Base-by-base conservation (phyloP, 2,888 invertebrate species). In the Calameuta idolon region DNA sequence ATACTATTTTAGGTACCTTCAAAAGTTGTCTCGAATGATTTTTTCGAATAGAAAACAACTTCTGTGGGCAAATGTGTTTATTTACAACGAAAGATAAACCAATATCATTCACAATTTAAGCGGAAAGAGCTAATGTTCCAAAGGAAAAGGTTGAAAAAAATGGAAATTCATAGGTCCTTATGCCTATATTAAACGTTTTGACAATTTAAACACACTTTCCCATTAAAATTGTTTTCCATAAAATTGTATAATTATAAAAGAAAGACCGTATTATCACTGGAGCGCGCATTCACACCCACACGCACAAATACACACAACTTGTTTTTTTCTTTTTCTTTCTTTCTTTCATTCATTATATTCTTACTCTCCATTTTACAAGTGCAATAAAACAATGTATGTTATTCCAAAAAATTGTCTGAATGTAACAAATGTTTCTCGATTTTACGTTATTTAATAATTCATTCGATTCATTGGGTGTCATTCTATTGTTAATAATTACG, bases 1-100 rank as follows among this genome's bases (percentile, higher is more conserved):
- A 75, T 35, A 37, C 15, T 75, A 40, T 12, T 34, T 34, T 71
- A 71, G 75, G 35, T 78, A 68, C 35, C 68, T 73, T 73, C 76
- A 34, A 68, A 73, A 33, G 31, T 33, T 34, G 23, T 55, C 23
- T 55, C 23, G 55, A 55, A 23, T 55, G 2, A 55, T 55, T 9
- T 55, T 23, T 55, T 55, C 23, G 0, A 55, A 55, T 23, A 23
- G 55, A 23, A 55, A 55, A 23, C 23, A 55, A 55, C 23, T 55
- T 23, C 5, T 9, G 23, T 23, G 23, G 55, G 23, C 23, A 55
- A 55, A 55, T 55, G 23, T 55, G 23, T 55, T 23, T 55, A 23
- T 9, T 15, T 55, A 23, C 2, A 23, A 55, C 55, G 23, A 55
- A 55, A 9, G 9, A 55, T 2, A 55, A 55, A 23, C 23, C 9